Base-by-base conservation (phyloP, 2,113 vertebrate genomes). In the Scalopus aquaticus region DNA sequence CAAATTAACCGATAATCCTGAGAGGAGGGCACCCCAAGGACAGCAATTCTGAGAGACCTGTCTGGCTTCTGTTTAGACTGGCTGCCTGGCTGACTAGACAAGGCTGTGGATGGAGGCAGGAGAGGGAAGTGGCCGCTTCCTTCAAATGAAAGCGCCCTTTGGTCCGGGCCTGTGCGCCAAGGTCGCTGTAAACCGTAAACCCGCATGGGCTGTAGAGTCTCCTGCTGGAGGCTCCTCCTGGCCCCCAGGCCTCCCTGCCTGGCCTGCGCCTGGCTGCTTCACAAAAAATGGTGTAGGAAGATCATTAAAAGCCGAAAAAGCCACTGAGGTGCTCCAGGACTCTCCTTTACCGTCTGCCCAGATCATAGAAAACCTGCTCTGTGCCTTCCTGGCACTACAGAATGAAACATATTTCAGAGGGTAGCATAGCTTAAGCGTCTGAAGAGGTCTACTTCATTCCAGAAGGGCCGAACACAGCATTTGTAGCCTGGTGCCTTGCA, bases 101-200 rank as follows among this genome's bases (percentile, higher is more conserved):
- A 62, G 19, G 10, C 20, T 46, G 2, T 35, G 78, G 76, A 22
- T 65, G 35, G 35, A 56, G n/a, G 70, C 3, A 65, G 13, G 80
- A 72, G 26, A 64, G 67, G 44, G 26, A 64, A 96, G 69, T 5
- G 65, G 73, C 91, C 54, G 79, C 93, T 64, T 67, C 83, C 11
- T 89, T 97, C 62, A 89, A 42, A 97, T 79, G 49, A 65, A 97
- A 96, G 96, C 3, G 83, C 77, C 89, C 69, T 96, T 89, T 58
- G 3, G 0, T 95, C 96, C 46, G 86, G 96, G 79, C 96, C 97
- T 94, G 90, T 76, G 89, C 96, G 94, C 81, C 90, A 95, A 87
- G 90, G 82, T 97, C 97, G 95, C 97, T 83, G 1, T 81, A 84
- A 94, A 87, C 60, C n/a, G n/a, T n/a, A n/a, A n/a, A n/a, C n/a